Evolutionary conservation across 2,113 vertebrate species (phyloP).

Genomic region (Aspidoscelis tigris): DNA sequence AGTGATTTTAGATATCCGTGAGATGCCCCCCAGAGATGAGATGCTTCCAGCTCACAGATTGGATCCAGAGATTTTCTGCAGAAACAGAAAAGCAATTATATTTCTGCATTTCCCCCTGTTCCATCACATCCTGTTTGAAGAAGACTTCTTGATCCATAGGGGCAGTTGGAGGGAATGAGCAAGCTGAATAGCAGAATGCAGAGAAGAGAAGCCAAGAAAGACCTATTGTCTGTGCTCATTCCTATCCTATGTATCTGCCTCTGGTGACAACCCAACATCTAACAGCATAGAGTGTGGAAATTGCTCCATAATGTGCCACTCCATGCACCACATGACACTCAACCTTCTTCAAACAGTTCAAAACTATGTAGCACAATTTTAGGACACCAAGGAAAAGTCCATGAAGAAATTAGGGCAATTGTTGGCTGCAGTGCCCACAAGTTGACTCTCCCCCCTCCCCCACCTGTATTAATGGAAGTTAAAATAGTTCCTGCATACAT

Average conservation of each 20-base stretch:
- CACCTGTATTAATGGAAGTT: too few species aligned
- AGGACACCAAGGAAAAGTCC: too few species aligned
- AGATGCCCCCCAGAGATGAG: neutral
- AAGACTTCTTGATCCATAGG: neutral
- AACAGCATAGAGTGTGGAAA: neutral
- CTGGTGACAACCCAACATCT: neutral
- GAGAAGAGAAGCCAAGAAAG: neutral
- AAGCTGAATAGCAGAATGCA: neutral
- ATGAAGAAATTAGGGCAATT: too few species aligned
- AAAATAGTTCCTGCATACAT: neutral
- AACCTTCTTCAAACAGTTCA: too few species aligned
- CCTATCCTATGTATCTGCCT: neutral
- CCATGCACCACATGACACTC: neutral
- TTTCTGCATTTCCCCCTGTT: neutral
- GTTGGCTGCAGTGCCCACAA: too few species aligned
- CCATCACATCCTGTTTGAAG: neutral
- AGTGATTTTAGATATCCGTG: neutral
- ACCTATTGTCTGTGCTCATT: neutral
- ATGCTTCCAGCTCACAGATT: neutral
- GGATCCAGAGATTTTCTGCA: neutral
- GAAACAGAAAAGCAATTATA: neutral
- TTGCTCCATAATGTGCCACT: neutral
- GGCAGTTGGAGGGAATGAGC: neutral
- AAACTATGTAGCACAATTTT: too few species aligned
- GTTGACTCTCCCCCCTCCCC: too few species aligned